A percentile compares a stretch with the other conserved stretches of the same genome.
phyloP scores from a whole-genome alignment of 1,140 invertebrate genomes.

The Notospermus geniculatus region DNA sequence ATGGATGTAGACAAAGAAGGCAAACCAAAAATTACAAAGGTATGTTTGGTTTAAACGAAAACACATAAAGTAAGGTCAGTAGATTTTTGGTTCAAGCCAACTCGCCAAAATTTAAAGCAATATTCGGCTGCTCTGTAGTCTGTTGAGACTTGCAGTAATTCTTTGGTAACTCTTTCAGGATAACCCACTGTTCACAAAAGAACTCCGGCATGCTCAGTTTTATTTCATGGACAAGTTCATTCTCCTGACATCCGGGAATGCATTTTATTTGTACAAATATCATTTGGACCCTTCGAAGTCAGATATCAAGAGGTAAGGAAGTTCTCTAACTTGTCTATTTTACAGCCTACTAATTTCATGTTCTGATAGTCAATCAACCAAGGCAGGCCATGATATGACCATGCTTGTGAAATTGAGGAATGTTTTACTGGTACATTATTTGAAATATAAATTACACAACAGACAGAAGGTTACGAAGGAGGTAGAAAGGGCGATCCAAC shows the following conservation, averaged over 20 bases:
- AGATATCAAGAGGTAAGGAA: conserved; percentile 51
- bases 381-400: too few relatives aligned
- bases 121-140: too few relatives aligned
- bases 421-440: neutral
- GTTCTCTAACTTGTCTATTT: neutral
- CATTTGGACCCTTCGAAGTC: conserved; percentile 44
- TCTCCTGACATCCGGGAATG: conserved; percentile 44
- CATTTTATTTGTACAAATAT: conserved; percentile 54
- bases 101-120: too few relatives aligned
- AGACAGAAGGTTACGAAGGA: too few relatives aligned
- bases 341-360: neutral
- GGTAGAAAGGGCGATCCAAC: too few relatives aligned
- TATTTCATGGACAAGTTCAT: conserved; percentile 58
- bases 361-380: too few relatives aligned
- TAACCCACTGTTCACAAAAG: conserved; percentile 39
- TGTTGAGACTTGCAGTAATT: too few relatives aligned
- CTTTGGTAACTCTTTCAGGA: conserved; percentile 24
- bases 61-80: too few relatives aligned
- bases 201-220: conserved; percentile 50
- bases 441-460: conserved; percentile 5
- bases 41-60: conserved; percentile 9
- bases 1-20: conserved; percentile 26
- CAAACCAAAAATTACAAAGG: conserved; percentile 25
- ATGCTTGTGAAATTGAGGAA: neutral
- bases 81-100: too few relatives aligned